These are phyloP conservation scores for Prochilodus magdalenae DNA, from an alignment of 2,113 vertebrate genomes.

Conservation along the genomic window DNA sequence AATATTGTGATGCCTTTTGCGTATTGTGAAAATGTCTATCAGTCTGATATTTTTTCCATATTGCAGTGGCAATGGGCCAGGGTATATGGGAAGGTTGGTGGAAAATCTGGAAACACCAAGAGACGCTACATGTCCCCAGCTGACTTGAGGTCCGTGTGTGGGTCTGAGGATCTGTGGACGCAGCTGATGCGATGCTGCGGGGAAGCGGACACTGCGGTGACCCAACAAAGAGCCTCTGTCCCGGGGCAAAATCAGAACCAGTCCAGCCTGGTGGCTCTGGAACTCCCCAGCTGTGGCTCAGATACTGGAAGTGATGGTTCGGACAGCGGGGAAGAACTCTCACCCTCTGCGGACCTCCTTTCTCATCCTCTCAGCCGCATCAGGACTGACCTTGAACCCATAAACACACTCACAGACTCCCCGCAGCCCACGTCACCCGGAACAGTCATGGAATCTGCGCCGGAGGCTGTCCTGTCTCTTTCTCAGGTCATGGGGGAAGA, in stretches of 20 bases:
- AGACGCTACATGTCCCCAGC: constrained; percentile 93
- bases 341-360: constrained; percentile 86
- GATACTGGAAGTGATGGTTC: constrained; percentile 91
- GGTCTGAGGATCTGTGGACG: constrained; percentile 94
- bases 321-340: constrained; percentile 94
- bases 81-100: no score
- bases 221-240: constrained; percentile 46
- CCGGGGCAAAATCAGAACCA: constrained; percentile 81
- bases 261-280: constrained; percentile 73
- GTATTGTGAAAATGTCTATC: no score
- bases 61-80: no score
- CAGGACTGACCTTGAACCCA: constrained; percentile 83
- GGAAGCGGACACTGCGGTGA: constrained; percentile 79
- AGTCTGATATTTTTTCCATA: no score
- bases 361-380: constrained; percentile 84
- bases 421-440: constrained; percentile 94
- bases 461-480: constrained; percentile 67
- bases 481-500: constrained; percentile 69
- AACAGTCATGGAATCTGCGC: constrained; percentile 82
- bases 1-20: no score
- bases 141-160: constrained; percentile 89
- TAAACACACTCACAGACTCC: constrained; percentile 84
- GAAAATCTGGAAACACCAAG: no score
- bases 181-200: constrained; percentile 94
- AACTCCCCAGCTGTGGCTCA: constrained; percentile 88